Base-by-base conservation (phyloP, 2,113 vertebrate genomes). In the Sturnira hondurensis region DNA sequence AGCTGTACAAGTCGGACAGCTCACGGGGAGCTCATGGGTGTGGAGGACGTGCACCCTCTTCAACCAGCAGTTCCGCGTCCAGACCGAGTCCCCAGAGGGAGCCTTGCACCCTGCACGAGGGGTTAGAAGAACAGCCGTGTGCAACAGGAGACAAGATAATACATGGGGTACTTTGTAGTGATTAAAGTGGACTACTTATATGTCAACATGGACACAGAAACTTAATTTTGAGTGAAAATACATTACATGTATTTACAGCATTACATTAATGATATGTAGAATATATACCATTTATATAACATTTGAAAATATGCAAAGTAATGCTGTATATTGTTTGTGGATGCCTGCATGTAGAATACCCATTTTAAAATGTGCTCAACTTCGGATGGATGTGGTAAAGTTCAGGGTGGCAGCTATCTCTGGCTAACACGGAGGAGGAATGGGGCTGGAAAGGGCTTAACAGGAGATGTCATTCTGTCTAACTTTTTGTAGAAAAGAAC, bases 201-300 rank as follows among this genome's bases (percentile, higher is more conserved):
- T 73, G 78, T 73, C 67, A 73, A 5, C 38, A 63, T 84, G 50
- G 26, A 8, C 71, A 87, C 0, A 61, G 84, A 85, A 50, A n/a
- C 24, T 41, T 83, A 65, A 73, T 91, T 94, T 93, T 86, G 38
- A 91, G 58, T 89, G 61, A 93, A 91, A 90, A 74, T 50, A 45
- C 41, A 77, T 58, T 81, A 16, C 5, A 73, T 31, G 86, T n/a
- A n/a, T n/a, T n/a, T n/a, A n/a, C n/a, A n/a, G n/a, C n/a, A n/a
- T n/a, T n/a, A n/a, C n/a, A n/a, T n/a, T n/a, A n/a, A 16, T 80
- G 22, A 41, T 43, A 68, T 47, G 5, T 73, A 85, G 77, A 89
- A 43, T 70, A 83, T 89, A 56, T 76, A 45, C 67, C 47, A 89
- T 78, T 78, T 80, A 43, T 63, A 14, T 89, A 89, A 47, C 28